Evolutionary conservation across 2,113 vertebrate genomes (phyloP), one percentile per base, ranked within the genome.

Genomic region (Sula dactylatra): DNA sequence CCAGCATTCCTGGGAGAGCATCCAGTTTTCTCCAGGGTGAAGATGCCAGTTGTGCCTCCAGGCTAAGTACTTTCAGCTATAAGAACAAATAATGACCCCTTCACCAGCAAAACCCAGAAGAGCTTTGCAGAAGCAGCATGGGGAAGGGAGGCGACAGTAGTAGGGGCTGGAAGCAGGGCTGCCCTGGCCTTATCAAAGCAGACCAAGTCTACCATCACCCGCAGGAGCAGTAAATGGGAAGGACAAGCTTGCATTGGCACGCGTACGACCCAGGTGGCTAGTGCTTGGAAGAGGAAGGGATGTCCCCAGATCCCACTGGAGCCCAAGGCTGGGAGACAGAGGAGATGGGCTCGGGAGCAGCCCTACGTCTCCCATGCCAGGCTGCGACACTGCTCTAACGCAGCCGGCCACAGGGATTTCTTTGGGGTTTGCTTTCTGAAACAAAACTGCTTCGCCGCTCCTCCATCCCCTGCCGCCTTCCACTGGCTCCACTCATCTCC

Each of bases 201-300:
- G 47, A 45, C 19, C 42, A 4, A 25, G 24, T 9, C 72, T 1
- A 6, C 36, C 22, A 3, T 15, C 36, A n/a, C 69, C 36, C 1
- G 0, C 40, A 19, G 25, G 29, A 73, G 62, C 7, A 2, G 61
- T 42, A 17, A 5, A 47, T 1, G 5, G 55, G 44, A 72, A 59
- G 36, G 66, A 79, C 22, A 11, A 38, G 56, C 61, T 55, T 16
- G 27, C 16, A 7, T 2, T 3, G 9, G 67, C 77, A 66, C 66
- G 7, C 1, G 0, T 1, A 11, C 3, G 1, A 44, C 36, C 14
- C 26, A 14, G 20, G 36, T 4, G 34, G 72, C 10, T 6, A 2
- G 3, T 6, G 45, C 29, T 56, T 11, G 55, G 85, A 11, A 54
- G 62, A 40, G 66, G 15, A 83, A 8, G 22, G 34, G 3, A 40